Evolutionary conservation across 1,140 invertebrate genomes (phyloP), one percentile per base, ranked within the genome.

Genomic region (Drosophila cardini): DNA sequence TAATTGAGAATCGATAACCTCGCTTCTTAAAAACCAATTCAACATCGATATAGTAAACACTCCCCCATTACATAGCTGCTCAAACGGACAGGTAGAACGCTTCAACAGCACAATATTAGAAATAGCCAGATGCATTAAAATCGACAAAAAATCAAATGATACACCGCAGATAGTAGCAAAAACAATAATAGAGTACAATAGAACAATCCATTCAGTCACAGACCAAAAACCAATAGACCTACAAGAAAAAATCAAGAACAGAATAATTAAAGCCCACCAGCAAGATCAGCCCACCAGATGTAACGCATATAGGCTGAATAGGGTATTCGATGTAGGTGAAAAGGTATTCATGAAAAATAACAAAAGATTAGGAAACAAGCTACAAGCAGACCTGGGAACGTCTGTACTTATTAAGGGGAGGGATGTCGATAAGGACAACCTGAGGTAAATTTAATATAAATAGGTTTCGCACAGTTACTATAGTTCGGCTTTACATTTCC

Each of bases 1-100:
- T n/a, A n/a, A 76, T 32, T 76, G 55, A 7, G 50, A 70, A n/a
- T 64, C 72, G 4, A 52, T 70, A 8, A 60, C 21, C n/a, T 63
- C 60, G 9, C 10, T 63, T 5, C 30, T 70, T 15, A 36, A 48
- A 40, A 65, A 70, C 8, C 32, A 36, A 2, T 72, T 61, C 40
- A 18, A 46, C n/a, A 64, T 63, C 11, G 15, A 53, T 18, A 26
- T 26, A 26, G 42, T 43, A 13, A 43, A 15, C 7, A 13, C 15
- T 1, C 13, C 42, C n/a, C 13, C 13, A 7, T 13, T 43, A 2
- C 42, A 43, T 15, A 43, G 42, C 42, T 15, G 7, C n/a, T 43
- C 42, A 43, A 45, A 45, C 7, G 43, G 6, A 15, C n/a, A 43
- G 42, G 42, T 43, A 5, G 42, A 43, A 13, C 42, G 13, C 13